phyloP scores from a whole-genome alignment of 2,888 invertebrate genomes.

The Callimorpha dominula region DNA sequence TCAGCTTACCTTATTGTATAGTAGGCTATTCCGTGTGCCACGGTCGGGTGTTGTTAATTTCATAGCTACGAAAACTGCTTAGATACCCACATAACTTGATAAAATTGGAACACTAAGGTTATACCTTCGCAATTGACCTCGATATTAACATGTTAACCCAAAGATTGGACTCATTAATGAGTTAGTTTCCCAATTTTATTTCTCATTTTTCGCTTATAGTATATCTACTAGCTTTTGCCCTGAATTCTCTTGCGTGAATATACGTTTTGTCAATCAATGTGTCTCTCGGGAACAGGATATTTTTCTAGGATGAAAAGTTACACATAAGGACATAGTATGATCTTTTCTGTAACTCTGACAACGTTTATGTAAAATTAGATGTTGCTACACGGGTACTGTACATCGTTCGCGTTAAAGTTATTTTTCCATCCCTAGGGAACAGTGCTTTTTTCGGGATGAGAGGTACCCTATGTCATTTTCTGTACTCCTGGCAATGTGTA shows the following conservation, averaged over 20 bases:
- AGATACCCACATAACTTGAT: conserved; percentile 37
- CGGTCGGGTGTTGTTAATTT: conserved; percentile 34
- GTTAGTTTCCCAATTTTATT: not conserved
- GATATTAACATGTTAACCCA: conserved; percentile 13
- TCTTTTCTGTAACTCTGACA: too few species aligned
- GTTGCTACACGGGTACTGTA: too few species aligned
- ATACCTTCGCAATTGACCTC: conserved; percentile 19
- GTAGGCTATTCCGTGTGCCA: conserved; percentile 23
- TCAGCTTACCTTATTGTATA: conserved; percentile 21
- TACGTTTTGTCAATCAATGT: not conserved
- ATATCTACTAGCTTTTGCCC: not conserved
- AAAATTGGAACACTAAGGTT: conserved; percentile 23
- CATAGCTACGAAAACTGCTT: conserved; percentile 41
- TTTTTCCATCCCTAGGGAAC: too few species aligned
- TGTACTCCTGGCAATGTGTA: too few species aligned
- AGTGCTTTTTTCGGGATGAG: too few species aligned
- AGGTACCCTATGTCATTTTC: too few species aligned
- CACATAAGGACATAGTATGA: too few species aligned
- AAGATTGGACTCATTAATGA: not conserved
- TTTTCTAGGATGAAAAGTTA: too few species aligned
- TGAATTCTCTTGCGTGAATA: not conserved
- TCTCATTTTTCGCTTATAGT: not conserved
- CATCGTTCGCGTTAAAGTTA: too few species aligned
- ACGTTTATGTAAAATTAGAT: too few species aligned
- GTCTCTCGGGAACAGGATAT: too few species aligned